phyloP scores from a whole-genome alignment of 2,888 invertebrate genomes.

The Caenorhabditis sp. region DNA sequence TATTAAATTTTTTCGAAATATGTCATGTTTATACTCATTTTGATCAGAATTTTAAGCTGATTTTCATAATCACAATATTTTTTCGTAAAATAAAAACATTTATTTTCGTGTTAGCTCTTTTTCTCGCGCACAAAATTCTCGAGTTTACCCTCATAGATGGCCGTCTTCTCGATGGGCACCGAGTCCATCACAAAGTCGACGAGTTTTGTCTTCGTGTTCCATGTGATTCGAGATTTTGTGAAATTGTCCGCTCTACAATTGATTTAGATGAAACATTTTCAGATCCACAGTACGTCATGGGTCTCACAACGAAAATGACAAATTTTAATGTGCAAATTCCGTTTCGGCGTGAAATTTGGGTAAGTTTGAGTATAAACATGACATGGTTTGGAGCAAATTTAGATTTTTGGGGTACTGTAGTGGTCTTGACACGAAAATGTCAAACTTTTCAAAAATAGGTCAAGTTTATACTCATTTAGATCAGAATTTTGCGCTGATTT shows the following conservation, averaged over 20 bases:
- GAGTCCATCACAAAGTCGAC: slow-evolving; percentile 36
- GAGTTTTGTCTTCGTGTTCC: slow-evolving; percentile 7
- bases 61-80: too few relatives aligned
- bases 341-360: too few relatives aligned
- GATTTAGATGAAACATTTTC: too few relatives aligned
- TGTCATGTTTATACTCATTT: too few relatives aligned
- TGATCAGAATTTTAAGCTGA: too few relatives aligned
- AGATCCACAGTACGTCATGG: too few relatives aligned
- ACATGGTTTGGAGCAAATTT: not conserved
- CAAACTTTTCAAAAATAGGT: not conserved
- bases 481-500: not conserved
- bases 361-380: not conserved
- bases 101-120: too few relatives aligned
- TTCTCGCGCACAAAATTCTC: slow-evolving; percentile 6
- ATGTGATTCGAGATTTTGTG: slow-evolving; percentile 4
- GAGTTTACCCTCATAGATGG: slow-evolving; percentile 15
- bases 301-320: too few relatives aligned
- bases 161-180: slow-evolving; percentile 31
- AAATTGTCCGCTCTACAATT: not conserved
- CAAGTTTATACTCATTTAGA: not conserved
- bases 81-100: too few relatives aligned
- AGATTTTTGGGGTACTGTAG: not conserved
- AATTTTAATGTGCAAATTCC: too few relatives aligned
- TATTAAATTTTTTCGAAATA: too few relatives aligned
- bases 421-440: not conserved